A percentile compares a stretch with the other conserved stretches of the same genome.
phyloP scores from a whole-genome alignment of 1,140 invertebrate genomes.

The Psix sp. region DNA sequence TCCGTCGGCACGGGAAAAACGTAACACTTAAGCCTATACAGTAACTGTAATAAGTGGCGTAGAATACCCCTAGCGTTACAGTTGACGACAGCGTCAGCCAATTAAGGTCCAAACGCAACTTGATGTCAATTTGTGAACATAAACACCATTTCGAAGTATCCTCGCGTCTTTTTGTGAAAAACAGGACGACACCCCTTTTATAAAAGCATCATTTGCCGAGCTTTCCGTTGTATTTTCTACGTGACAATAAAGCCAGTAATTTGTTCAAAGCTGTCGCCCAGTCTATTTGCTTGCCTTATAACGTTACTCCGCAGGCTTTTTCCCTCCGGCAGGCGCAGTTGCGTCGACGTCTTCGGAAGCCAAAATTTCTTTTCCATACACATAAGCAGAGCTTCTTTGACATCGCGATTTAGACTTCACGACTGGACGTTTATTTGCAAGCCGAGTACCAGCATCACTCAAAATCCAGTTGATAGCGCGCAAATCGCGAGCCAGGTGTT shows the following conservation, averaged over 20 bases:
- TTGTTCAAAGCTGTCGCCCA: conserved; percentile 7
- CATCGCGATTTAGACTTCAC: no score
- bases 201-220: conserved; percentile 1
- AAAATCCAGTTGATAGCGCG: no score
- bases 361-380: no score
- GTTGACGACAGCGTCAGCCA: not conserved
- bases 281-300: conserved; percentile 16
- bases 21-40: not conserved
- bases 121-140: conserved; percentile 28
- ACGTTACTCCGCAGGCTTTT: not conserved
- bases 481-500: no score
- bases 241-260: conserved; percentile 38
- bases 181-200: conserved; percentile 1
- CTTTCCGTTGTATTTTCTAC: conserved; percentile 14
- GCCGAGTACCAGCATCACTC: no score
- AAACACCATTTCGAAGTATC: conserved; percentile 22
- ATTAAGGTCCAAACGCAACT: conserved; percentile 24
- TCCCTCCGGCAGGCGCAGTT: not conserved
- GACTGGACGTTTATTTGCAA: no score
- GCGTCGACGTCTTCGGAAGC: no score
- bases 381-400: no score
- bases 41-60: not conserved
- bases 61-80: not conserved
- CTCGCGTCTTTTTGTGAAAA: not conserved
- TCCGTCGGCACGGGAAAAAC: not conserved